Conservation (phyloP, 2,113 vertebrate species). For the Lycaon pictus region DNA sequence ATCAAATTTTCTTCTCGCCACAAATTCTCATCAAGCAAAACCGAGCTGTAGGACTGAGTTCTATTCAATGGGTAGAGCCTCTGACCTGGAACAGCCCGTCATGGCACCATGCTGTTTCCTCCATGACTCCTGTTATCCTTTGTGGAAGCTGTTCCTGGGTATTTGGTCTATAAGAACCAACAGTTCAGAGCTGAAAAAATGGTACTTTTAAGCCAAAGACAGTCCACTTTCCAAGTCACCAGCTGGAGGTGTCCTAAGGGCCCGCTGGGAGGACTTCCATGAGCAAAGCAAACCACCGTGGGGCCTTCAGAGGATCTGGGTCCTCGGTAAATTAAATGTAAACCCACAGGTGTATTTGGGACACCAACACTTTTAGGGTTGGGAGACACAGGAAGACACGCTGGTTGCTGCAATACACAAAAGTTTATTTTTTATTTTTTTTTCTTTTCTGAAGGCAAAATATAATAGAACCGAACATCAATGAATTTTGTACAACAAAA, state of each 20-base stretch:
- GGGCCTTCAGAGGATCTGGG: background rate
- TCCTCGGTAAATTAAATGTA: background rate
- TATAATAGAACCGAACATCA: conserved; percentile 93
- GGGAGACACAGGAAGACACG: conserved; percentile 72
- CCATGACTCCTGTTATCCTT: background rate
- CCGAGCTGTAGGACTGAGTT: background rate
- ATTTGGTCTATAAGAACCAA: background rate
- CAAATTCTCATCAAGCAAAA: conserved; percentile 30
- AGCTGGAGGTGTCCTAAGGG: background rate
- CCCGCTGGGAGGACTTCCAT: background rate
- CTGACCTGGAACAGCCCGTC: background rate
- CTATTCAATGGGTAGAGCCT: background rate
- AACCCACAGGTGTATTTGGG: background rate
- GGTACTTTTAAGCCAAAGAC: background rate
- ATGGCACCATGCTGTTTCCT: background rate
- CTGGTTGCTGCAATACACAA: conserved; percentile 94
- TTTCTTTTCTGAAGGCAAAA: conserved; percentile 93
- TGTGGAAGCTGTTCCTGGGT: background rate
- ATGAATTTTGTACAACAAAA: conserved; percentile 95
- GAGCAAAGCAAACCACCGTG: background rate
- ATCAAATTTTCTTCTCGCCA: background rate
- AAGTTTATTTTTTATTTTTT: conserved; percentile 93
- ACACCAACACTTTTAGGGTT: background rate
- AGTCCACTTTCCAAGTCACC: background rate
- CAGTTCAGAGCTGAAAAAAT: background rate